These are phyloP conservation scores for Bimastos eiseni DNA, from an alignment of 2,888 invertebrate species.

Conservation along the genomic window DNA sequence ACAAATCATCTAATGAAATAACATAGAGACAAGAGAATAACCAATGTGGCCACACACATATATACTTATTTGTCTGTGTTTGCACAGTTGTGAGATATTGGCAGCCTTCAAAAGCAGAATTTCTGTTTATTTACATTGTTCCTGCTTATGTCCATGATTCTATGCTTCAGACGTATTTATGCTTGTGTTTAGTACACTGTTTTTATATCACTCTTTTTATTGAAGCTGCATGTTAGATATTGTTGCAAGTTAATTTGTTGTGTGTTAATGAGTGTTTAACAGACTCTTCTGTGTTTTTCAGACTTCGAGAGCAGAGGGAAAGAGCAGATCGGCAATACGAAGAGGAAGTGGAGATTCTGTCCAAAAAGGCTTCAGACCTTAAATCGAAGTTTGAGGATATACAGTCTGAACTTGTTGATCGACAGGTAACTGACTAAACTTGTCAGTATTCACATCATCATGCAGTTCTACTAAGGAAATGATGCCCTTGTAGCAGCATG, in stretches of 20 bases:
- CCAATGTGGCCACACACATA: too few species aligned
- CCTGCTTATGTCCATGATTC: too few species aligned
- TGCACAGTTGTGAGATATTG: too few species aligned
- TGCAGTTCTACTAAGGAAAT: neutral
- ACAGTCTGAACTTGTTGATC: conserved; percentile 57
- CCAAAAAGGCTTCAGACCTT: conserved; percentile 86
- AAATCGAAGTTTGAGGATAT: conserved; percentile 54
- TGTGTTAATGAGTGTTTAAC: neutral
- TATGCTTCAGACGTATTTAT: neutral
- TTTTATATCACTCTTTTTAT: neutral
- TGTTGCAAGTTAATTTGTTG: neutral
- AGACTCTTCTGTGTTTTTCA: conserved; percentile 41
- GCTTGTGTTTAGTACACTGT: neutral
- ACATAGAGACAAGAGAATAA: too few species aligned
- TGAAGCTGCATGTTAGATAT: neutral
- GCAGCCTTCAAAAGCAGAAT: too few species aligned
- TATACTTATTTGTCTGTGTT: too few species aligned
- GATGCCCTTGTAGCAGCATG: too few species aligned
- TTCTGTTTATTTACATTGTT: too few species aligned
- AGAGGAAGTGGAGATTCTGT: conserved; percentile 90
- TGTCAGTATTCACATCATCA: neutral
- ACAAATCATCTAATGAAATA: too few species aligned
- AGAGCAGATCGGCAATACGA: conserved; percentile 92
- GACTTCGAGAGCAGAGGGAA: conserved; percentile 80
- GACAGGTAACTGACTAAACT: conserved; percentile 49